Percentiles rank a stretch among this genome's conserved stretches.
These are phyloP conservation scores for Taenioides sp. DNA, from an alignment of 2,797 vertebrate genomes.

Conservation along the genomic window DNA sequence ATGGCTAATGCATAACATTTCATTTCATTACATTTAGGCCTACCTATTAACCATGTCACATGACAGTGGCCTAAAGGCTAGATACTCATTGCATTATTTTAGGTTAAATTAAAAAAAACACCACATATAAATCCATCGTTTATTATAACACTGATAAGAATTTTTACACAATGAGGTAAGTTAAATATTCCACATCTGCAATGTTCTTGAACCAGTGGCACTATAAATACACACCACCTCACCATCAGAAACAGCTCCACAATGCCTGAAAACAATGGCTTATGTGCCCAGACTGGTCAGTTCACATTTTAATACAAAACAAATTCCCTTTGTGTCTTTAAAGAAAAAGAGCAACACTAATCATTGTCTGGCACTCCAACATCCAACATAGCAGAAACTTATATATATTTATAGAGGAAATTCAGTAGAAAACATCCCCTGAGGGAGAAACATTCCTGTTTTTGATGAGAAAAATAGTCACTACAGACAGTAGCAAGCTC, in stretches of 20 bases:
- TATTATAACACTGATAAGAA: slow-evolving; percentile 93
- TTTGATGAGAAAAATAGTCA: slow-evolving; percentile 64
- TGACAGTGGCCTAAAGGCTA: background rate
- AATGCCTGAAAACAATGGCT: slow-evolving; percentile 60
- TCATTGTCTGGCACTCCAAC: slow-evolving; percentile 45
- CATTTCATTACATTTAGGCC: no score
- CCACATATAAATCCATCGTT: slow-evolving; percentile 81
- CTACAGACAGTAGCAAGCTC: slow-evolving; percentile 65
- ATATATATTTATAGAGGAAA: slow-evolving; percentile 55
- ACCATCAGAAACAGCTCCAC: slow-evolving; percentile 63
- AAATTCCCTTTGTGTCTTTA: slow-evolving; percentile 44
- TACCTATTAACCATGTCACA: background rate
- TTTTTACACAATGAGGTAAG: slow-evolving; percentile 95
- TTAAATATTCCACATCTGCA: slow-evolving; percentile 84
- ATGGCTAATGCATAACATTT: background rate
- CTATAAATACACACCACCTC: slow-evolving; percentile 67
- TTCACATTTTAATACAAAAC: slow-evolving; percentile 66
- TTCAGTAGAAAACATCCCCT: slow-evolving; percentile 71
- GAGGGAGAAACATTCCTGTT: slow-evolving; percentile 76
- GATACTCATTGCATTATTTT: background rate
- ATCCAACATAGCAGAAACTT: slow-evolving; percentile 51
- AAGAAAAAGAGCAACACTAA: slow-evolving; percentile 50
- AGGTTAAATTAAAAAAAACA: slow-evolving; percentile 18
- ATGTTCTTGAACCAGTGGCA: slow-evolving; percentile 68
- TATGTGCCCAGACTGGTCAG: slow-evolving; percentile 42